These are phyloP conservation scores for Endotricha flammealis DNA, from an alignment of 2,888 invertebrate species.

Conservation along the genomic window DNA sequence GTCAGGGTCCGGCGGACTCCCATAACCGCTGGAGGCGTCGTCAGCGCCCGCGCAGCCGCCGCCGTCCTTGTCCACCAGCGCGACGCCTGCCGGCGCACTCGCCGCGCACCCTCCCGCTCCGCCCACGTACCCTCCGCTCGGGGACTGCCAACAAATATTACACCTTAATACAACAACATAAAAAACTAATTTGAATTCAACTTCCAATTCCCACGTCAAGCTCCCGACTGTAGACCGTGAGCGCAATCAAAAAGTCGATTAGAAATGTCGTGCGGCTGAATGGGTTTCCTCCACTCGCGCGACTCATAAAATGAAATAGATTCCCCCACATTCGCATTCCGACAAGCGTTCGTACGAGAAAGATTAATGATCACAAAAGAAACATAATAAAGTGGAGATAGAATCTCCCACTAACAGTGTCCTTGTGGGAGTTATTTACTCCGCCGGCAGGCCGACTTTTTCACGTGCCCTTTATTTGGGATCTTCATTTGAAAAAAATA, in stretches of 20 bases:
- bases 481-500: slow-evolving; percentile 41
- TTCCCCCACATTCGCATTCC: slow-evolving; percentile 79
- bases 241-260: slow-evolving; percentile 78
- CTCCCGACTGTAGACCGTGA: slow-evolving; percentile 52
- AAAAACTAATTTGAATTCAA: slow-evolving; percentile 33
- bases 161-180: slow-evolving; percentile 10
- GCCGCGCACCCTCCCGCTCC: slow-evolving; percentile 46
- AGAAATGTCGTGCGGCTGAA: slow-evolving; percentile 75
- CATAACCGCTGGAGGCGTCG: slow-evolving; percentile 88
- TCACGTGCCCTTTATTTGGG: slow-evolving; percentile 64
- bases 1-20: slow-evolving; percentile 85
- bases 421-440: slow-evolving; percentile 78
- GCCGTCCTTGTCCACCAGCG: slow-evolving; percentile 57
- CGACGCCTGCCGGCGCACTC: slow-evolving; percentile 38
- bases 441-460: slow-evolving; percentile 63
- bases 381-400: slow-evolving; percentile 78
- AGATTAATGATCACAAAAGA: slow-evolving; percentile 79
- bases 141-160: slow-evolving; percentile 43
- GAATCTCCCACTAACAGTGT: slow-evolving; percentile 78
- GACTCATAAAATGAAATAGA: slow-evolving; percentile 78
- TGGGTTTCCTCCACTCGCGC: slow-evolving; percentile 69
- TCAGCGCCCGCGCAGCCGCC: slow-evolving; percentile 75
- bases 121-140: slow-evolving; percentile 61
- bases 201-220: slow-evolving; percentile 46
- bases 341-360: slow-evolving; percentile 79